Base-by-base conservation (phyloP, 2,113 vertebrate genomes). In the Centropus unirufus region DNA sequence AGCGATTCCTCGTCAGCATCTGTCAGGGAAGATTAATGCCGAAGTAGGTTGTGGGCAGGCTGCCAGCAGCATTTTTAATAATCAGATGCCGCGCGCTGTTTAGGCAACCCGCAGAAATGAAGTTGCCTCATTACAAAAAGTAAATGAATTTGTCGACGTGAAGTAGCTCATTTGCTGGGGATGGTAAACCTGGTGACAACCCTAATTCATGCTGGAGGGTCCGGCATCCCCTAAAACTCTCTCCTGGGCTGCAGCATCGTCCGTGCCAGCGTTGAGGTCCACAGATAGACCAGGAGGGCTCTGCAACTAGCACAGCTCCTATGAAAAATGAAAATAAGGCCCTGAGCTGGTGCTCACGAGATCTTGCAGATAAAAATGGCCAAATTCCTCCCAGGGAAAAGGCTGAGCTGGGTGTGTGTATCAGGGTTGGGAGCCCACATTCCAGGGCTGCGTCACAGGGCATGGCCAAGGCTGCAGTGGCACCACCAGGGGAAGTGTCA, bases 1-100 rank as follows among this genome's bases (percentile, higher is more conserved):
- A 87, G 62, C 21, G 8, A 94, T 95, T 96, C 94, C 96, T 93
- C 19, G 58, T 90, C 94, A 96, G 95, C 95, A 96, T 95, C 95
- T 94, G 92, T 84, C 91, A 70, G 82, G 76, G 86, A 69, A 87
- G 96, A 96, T 97, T 97, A 97, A 96, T 72, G 95, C 85, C 54
- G 89, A 91, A 97, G 96, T 86, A 94, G 92, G 92, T 75, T 96
- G 97, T n/a, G 62, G 97, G 95, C 94, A 23, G 88, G 42, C 70
- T 78, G 94, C 96, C 96, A 97, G 95, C 36, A 52, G 91, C 88
- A 30, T 78, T 93, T 96, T 96, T 93, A 91, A 96, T 96, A 82
- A 96, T 90, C 94, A 90, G 93, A 95, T 94, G 94, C 74, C 11
- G 14, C 3, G 55, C 20, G 1, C 72, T 52, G 66, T 22, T 93